phyloP scores from a whole-genome alignment of 2,113 vertebrate genomes.

The Corapipo altera region DNA sequence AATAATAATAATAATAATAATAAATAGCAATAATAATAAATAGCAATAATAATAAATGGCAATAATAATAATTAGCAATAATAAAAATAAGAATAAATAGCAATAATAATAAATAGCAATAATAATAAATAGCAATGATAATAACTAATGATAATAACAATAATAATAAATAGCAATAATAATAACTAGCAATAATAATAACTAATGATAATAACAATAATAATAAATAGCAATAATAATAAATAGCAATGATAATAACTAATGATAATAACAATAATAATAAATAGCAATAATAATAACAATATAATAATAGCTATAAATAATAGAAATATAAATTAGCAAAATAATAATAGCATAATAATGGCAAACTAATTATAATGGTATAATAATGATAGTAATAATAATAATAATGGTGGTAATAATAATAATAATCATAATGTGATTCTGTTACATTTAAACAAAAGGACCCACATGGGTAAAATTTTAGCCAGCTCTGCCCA shows the following conservation, averaged over 20 bases:
- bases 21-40: neutral
- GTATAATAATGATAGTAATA: neutral
- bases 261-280: neutral
- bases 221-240: too few species aligned
- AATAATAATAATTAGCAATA: too few species aligned
- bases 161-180: neutral
- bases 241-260: neutral
- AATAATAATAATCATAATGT: neutral
- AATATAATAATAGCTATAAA: too few species aligned
- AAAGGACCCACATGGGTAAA: neutral
- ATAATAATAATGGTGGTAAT: too few species aligned
- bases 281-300: neutral
- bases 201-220: neutral
- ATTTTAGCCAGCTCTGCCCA: rapidly evolving
- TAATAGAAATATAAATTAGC: neutral
- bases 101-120: neutral
- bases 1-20: neutral
- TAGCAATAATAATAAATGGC: neutral
- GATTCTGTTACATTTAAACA: neutral
- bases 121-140: neutral
- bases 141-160: too few species aligned
- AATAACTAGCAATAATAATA: too few species aligned
- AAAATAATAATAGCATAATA: neutral
- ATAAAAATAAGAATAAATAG: neutral
- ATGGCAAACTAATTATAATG: neutral